Percentiles rank a stretch among this genome's conserved stretches.
phyloP scores from a whole-genome alignment of 2,797 vertebrate genomes.

The Sebastes umbrosus region DNA sequence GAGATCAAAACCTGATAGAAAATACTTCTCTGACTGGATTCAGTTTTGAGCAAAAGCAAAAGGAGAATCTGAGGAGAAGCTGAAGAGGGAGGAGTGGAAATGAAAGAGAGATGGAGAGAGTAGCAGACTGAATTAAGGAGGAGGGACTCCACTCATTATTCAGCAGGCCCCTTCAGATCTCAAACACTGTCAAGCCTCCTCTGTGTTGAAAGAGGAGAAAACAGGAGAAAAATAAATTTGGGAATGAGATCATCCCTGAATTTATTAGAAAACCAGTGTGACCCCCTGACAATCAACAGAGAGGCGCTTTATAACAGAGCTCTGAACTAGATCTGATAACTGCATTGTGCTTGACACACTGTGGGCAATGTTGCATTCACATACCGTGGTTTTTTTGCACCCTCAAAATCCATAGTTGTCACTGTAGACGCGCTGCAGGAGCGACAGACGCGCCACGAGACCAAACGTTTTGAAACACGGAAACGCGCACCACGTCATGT shows the following conservation, averaged over 20 bases:
- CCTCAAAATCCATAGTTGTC: too few species aligned
- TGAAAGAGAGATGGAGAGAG: constrained; percentile 11
- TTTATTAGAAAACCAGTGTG: constrained; percentile 7
- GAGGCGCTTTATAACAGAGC: neutral
- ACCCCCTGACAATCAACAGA: constrained; percentile 18
- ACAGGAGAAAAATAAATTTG: constrained; percentile 25
- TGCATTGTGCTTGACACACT: too few species aligned
- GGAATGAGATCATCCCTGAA: constrained; percentile 28
- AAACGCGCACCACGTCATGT: too few species aligned
- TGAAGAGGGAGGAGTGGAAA: constrained; percentile 21
- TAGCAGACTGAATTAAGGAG: constrained; percentile 21
- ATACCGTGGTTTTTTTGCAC: too few species aligned
- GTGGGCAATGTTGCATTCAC: neutral
- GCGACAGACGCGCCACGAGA: too few species aligned
- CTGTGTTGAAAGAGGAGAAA: constrained; percentile 19
- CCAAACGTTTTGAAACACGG: too few species aligned
- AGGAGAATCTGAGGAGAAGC: constrained; percentile 9
- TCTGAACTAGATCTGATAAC: neutral
- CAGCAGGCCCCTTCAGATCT: constrained; percentile 37
- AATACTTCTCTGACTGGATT: constrained; percentile 6
- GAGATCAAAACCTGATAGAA: neutral
- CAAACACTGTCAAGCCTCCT: constrained; percentile 29
- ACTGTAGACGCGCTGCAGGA: too few species aligned
- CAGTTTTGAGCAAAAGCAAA: neutral
- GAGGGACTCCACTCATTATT: constrained; percentile 36